A percentile compares a stretch with the other conserved stretches of the same genome.
Conservation (phyloP, 2,888 invertebrate genomes). For the Tenthredo livida region DNA sequence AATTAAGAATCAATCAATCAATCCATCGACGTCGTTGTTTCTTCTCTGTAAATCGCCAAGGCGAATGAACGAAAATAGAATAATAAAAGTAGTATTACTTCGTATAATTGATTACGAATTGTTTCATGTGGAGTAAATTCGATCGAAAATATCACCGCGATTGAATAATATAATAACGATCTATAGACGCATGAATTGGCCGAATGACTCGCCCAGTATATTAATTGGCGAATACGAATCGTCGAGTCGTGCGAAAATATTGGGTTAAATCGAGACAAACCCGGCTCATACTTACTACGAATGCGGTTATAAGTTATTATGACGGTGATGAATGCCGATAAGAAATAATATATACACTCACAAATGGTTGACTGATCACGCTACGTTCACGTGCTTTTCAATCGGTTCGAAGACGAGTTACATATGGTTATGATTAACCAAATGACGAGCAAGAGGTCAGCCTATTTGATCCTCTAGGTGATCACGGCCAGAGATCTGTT, state of each 20-base stretch:
- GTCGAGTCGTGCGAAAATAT: not conserved
- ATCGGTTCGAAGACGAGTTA: constrained; percentile 17
- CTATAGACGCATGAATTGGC: constrained; percentile 5
- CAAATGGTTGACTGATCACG: constrained; percentile 17
- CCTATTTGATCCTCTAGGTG: not conserved
- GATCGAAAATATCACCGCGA: not conserved
- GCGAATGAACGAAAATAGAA: not conserved
- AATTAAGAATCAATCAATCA: constrained; percentile 17
- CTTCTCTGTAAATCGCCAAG: not conserved
- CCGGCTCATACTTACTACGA: not conserved
- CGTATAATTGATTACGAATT: not conserved
- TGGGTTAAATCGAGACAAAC: not conserved
- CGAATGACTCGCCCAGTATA: not conserved
- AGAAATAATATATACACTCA: constrained; percentile 25
- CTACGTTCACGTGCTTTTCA: constrained; percentile 36
- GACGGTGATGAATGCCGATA: constrained; percentile 35
- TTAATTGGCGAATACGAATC: not conserved
- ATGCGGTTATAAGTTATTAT: not conserved
- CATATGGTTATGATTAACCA: constrained; percentile 6
- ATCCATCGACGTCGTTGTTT: not conserved
- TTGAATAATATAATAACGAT: not conserved
- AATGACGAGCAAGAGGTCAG: constrained; percentile 46
- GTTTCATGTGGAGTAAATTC: not conserved
- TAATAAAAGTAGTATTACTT: not conserved
- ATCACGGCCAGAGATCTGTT: constrained; percentile 5